A percentile compares a stretch with the other conserved stretches of the same genome.
phyloP scores from a whole-genome alignment of 2,797 vertebrate genomes.

The Rhinichthys osculus region DNA sequence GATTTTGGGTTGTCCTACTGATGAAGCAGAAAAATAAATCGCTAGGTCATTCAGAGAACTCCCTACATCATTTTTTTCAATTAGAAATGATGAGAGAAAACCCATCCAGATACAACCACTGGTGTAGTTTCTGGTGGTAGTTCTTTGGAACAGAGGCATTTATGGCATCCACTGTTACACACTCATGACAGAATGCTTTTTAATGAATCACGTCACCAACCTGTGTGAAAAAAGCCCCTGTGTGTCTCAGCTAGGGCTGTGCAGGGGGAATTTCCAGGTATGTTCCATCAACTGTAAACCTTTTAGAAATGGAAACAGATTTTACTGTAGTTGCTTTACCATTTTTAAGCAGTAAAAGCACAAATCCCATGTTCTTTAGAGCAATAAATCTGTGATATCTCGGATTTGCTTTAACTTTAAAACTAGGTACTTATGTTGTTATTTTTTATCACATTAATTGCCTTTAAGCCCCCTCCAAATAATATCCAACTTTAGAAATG shows the following conservation, averaged over 20 bases:
- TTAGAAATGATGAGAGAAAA: neutral
- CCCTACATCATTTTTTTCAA: neutral
- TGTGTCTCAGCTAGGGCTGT: constrained; percentile 9
- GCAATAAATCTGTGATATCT: neutral
- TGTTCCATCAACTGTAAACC: constrained; percentile 1
- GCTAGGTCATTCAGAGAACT: neutral
- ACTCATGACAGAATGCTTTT: constrained; percentile 16
- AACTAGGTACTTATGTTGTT: neutral
- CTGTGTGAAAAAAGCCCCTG: constrained; percentile 29
- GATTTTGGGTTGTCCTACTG: constrained; percentile 10
- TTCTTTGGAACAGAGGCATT: neutral
- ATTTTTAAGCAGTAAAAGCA: neutral
- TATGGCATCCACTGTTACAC: neutral
- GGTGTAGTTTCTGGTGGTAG: neutral
- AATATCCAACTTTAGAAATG: neutral
- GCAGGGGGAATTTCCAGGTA: constrained; percentile 11
- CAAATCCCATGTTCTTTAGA: neutral
- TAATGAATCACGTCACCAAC: neutral
- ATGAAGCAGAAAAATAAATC: neutral
- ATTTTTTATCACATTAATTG: neutral
- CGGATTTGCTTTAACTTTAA: neutral
- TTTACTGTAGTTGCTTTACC: neutral
- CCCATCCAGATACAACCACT: neutral
- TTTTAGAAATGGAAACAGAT: neutral
- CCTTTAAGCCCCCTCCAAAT: neutral